phyloP scores from a whole-genome alignment of 2,797 vertebrate species.

The Myotis planiceps region DNA sequence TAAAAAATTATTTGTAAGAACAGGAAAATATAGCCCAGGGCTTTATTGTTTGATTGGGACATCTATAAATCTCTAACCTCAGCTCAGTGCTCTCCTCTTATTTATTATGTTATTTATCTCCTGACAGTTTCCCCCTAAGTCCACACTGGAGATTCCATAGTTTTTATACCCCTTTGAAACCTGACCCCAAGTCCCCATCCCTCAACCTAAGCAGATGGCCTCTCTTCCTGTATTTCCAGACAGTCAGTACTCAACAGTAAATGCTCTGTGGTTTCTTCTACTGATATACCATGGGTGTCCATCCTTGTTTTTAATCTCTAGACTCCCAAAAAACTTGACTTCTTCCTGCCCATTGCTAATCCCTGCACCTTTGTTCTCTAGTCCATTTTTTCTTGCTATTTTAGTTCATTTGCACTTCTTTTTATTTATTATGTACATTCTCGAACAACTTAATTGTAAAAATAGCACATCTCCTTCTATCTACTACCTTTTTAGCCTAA shows the following conservation, averaged over 20 bases:
- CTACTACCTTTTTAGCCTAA: not conserved
- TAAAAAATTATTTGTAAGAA: not conserved
- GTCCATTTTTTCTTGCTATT: not conserved
- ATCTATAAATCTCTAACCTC: not conserved
- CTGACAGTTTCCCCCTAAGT: not conserved
- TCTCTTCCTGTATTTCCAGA: not conserved
- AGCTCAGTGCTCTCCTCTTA: not conserved
- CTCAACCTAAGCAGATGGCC: not conserved
- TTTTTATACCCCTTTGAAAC: not conserved
- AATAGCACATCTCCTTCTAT: not conserved
- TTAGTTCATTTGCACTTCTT: not conserved
- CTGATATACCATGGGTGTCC: fast-evolving
- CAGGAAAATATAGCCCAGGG: not conserved
- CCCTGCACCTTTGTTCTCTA: not conserved
- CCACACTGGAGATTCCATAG: not conserved
- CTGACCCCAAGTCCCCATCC: not conserved
- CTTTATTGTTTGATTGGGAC: not conserved
- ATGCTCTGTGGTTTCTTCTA: not conserved
- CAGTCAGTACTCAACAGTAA: not conserved
- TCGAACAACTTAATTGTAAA: not conserved
- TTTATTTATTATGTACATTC: not conserved
- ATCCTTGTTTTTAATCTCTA: not conserved
- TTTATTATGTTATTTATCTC: not conserved
- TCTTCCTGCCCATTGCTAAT: not conserved
- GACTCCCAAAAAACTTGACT: not conserved